phyloP scores from a whole-genome alignment of 2,113 vertebrate species.

The Sarotherodon lohbergeri region DNA sequence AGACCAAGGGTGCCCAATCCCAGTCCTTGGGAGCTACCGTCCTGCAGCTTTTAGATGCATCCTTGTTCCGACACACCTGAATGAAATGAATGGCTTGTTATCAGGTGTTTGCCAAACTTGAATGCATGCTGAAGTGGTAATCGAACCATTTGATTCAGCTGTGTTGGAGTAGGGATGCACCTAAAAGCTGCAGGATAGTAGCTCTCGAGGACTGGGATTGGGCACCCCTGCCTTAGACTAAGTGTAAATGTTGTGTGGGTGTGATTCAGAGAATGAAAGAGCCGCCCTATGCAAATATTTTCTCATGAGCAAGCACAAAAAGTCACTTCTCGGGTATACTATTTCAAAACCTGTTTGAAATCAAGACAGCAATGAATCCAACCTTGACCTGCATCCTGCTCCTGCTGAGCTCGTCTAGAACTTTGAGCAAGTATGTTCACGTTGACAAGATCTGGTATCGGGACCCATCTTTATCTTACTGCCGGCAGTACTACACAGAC shows the following conservation, averaged over 20 bases:
- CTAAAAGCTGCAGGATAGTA: too few species aligned
- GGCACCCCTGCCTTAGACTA: too few species aligned
- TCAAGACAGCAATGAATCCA: neutral
- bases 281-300: neutral
- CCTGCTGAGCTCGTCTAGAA: neutral
- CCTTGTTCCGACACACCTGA: too few species aligned
- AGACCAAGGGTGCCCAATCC: neutral
- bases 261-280: neutral
- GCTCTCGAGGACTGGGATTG: too few species aligned
- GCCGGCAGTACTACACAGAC: neutral
- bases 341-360: neutral
- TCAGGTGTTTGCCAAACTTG: too few species aligned
- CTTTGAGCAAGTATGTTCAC: conserved; percentile 5
- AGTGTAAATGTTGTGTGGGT: neutral
- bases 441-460: rapidly evolving
- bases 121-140: too few species aligned
- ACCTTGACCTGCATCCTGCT: neutral
- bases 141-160: too few species aligned
- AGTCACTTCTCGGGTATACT: too few species aligned
- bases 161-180: too few species aligned
- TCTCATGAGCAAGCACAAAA: neutral
- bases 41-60: too few species aligned
- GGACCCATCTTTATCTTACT: neutral
- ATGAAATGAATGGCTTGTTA: too few species aligned
- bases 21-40: too few species aligned